Evolutionary conservation across 1,140 invertebrate genomes (phyloP).

Genomic region (Aphelenchoides besseyi): DNA sequence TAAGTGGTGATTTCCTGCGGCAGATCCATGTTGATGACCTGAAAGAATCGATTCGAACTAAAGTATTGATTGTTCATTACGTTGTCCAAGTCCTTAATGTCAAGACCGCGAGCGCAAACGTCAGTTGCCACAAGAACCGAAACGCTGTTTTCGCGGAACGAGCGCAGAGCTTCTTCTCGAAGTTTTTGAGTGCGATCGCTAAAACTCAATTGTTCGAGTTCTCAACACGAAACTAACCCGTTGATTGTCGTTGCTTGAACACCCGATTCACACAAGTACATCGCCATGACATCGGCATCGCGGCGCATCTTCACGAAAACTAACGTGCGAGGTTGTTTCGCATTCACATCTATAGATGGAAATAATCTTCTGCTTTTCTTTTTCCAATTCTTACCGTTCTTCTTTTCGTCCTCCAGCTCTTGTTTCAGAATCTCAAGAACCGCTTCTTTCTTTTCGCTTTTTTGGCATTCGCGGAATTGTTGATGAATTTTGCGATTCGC

Average conservation of each 20-base stretch:
- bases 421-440: background rate
- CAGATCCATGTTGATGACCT: slow-evolving; percentile 82
- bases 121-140: slow-evolving; percentile 82
- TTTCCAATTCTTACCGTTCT: too few relatives aligned
- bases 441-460: slow-evolving; percentile 71
- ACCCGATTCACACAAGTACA: slow-evolving; percentile 68
- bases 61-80: too few relatives aligned
- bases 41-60: too few relatives aligned
- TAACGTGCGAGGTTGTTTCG: slow-evolving; percentile 68
- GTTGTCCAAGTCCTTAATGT: slow-evolving; percentile 78
- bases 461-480: slow-evolving; percentile 73
- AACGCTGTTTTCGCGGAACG: slow-evolving; percentile 72
- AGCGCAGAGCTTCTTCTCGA: slow-evolving; percentile 78
- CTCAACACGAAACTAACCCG: background rate
- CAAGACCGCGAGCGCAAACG: slow-evolving; percentile 83
- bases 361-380: too few relatives aligned
- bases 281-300: slow-evolving; percentile 81
- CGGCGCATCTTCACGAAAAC: slow-evolving; percentile 88
- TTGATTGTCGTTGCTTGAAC: slow-evolving; percentile 30
- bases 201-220: slow-evolving; percentile 26
- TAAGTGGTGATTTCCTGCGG: slow-evolving; percentile 86
- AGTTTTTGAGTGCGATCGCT: slow-evolving; percentile 79
- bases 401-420: background rate
- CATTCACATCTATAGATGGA: slow-evolving; percentile 66
- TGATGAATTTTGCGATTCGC: slow-evolving; percentile 85